Conservation (phyloP, 2,797 vertebrate species). For the Brachyalestes nurse region DNA sequence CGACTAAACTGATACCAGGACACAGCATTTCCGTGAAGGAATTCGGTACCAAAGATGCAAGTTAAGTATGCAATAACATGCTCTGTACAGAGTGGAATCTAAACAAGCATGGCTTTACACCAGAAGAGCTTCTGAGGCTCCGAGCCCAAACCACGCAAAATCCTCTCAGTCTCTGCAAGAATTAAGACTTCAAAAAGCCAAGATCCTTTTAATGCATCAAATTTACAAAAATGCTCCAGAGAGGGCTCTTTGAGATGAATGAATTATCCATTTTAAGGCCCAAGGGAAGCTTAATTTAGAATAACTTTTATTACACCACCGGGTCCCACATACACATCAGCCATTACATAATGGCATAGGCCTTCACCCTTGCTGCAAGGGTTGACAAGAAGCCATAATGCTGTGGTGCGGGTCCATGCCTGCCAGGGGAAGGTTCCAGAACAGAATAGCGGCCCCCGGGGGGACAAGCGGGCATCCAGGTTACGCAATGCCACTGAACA, state of each 20-base stretch:
- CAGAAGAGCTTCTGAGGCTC: conserved; percentile 1
- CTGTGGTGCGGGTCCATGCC: conserved; percentile 20
- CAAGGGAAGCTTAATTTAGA: conserved; percentile 8
- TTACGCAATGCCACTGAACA: conserved; percentile 57
- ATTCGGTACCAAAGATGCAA: neutral
- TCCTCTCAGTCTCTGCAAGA: neutral
- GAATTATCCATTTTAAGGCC: conserved; percentile 22
- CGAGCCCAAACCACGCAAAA: neutral
- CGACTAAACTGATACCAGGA: neutral
- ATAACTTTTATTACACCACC: conserved; percentile 8
- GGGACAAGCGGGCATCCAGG: conserved; percentile 55
- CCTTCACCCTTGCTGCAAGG: conserved; percentile 22
- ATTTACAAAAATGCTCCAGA: neutral
- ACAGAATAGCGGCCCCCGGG: neutral
- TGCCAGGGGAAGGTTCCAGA: conserved; percentile 33
- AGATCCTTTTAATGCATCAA: neutral
- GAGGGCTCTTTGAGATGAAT: conserved; percentile 4
- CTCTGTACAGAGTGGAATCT: neutral
- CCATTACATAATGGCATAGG: conserved; percentile 23
- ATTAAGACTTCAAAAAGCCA: neutral
- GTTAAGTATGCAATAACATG: neutral
- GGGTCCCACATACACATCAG: conserved; percentile 7
- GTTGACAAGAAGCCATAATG: conserved; percentile 1
- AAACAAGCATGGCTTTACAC: neutral
- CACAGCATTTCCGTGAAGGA: neutral